Base-by-base conservation (phyloP, 2,797 vertebrate species). In the Molossus molossus region DNA sequence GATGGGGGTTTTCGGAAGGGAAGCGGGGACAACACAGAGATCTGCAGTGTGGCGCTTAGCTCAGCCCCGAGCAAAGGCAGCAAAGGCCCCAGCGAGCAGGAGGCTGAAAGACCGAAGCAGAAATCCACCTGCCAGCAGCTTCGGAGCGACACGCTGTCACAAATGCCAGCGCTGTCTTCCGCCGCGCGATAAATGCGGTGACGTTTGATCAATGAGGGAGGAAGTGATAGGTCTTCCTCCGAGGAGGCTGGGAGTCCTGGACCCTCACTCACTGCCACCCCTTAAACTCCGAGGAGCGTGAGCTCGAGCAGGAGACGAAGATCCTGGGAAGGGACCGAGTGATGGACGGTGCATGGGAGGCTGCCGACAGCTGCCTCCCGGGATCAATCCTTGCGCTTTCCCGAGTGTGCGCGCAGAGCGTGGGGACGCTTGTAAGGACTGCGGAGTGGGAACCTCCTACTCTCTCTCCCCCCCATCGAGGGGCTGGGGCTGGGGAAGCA, bases 121-220 rank as follows among this genome's bases (percentile, higher is more conserved):
- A 69, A 37, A 84, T 33, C 15, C 60, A 27, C 72, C n/a, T 83
- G 92, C 90, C 80, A 93, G 84, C 62, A 58, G 55, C 37, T 60
- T 82, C 40, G 15, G 87, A 92, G 82, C 6, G 9, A 2, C 0
- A 0, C 11, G 5, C 11, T 0, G 1, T 90, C 67, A 60, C 60
- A 88, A 90, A 80, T 57, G 64, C 93, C 87, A 64, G 67, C 29
- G 50, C 69, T 96, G 67, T 90, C 97, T 96, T 50, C 62, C 94
- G 89, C 55, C 6, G 20, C 23, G 21, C 45, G 40, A 83, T 95
- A 75, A 86, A 58, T 83, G 83, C 70, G 58, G 21, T 94, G 94
- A 92, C 96, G 93, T 94, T 92, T 95, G 94, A 92, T 97, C 80
- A 88, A 25, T 45, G 50, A 95, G 29, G 25, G 18, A 67, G n/a